phyloP scores from a whole-genome alignment of 37 sponge, comb jelly and placozoan genomes.

The Aplysina aerophoba region DNA sequence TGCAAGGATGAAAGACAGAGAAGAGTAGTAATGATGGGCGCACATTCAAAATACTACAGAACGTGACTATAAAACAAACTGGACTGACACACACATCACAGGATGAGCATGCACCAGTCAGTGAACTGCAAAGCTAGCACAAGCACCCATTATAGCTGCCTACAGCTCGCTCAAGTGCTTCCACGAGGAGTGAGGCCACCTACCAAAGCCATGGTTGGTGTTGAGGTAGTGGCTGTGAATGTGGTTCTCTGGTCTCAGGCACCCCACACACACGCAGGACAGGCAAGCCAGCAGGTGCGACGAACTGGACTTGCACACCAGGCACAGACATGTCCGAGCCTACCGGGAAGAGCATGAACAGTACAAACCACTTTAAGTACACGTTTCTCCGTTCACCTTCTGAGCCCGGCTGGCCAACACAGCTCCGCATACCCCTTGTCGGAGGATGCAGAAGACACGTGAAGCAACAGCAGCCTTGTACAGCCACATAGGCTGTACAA shows the following conservation, averaged over 20 bases:
- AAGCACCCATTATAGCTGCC: background rate
- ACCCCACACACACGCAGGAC: slow-evolving; percentile 90
- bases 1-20: background rate
- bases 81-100: too few relatives aligned
- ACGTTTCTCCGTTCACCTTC: too few relatives aligned
- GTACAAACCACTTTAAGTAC: background rate
- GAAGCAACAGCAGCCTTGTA: too few relatives aligned
- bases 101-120: too few relatives aligned
- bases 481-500: too few relatives aligned
- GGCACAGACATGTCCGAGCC: slow-evolving; percentile 76
- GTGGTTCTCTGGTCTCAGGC: slow-evolving; percentile 78
- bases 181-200: background rate
- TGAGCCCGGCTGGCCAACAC: too few relatives aligned
- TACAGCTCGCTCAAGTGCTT: background rate
- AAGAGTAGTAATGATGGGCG: background rate
- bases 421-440: too few relatives aligned
- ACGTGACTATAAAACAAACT: background rate
- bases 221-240: slow-evolving; percentile 62
- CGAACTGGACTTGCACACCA: slow-evolving; percentile 61
- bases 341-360: background rate
- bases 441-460: too few relatives aligned
- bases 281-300: slow-evolving; percentile 80
- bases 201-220: slow-evolving; percentile 74
- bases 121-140: background rate
- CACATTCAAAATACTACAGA: background rate